phyloP scores from a whole-genome alignment of 2,113 vertebrate species.

The Centropus unirufus region DNA sequence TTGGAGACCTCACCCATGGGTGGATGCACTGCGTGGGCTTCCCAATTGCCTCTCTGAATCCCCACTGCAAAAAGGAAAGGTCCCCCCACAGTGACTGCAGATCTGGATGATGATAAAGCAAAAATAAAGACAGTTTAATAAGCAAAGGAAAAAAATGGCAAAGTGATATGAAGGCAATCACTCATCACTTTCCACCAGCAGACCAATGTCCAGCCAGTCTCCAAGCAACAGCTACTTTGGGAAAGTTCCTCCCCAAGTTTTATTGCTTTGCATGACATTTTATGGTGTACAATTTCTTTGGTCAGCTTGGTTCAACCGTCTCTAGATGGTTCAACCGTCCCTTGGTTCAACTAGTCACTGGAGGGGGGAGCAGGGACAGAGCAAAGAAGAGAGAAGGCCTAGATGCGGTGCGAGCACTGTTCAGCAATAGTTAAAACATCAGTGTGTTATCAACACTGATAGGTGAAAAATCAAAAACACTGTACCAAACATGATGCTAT shows the following conservation, averaged over 20 bases:
- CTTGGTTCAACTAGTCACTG: no score
- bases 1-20: no score
- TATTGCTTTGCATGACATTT: not conserved
- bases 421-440: not conserved
- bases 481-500: not conserved
- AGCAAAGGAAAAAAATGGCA: not conserved
- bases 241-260: not conserved
- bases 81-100: no score
- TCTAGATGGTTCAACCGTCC: no score
- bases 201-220: not conserved
- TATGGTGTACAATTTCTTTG: not conserved
- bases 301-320: not conserved
- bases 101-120: no score
- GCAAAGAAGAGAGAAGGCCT: no score
- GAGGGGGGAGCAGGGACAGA: no score
- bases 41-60: no score
- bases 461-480: not conserved
- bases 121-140: not conserved
- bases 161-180: not conserved
- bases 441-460: not conserved
- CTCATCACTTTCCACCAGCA: not conserved
- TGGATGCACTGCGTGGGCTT: no score
- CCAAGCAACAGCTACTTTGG: not conserved
- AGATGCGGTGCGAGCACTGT: not conserved
- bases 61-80: no score